Percentiles rank a stretch among this genome's conserved stretches.
Evolutionary conservation across 2,113 vertebrate genomes (phyloP).

Genomic region (Pelecanoides urinatrix): DNA sequence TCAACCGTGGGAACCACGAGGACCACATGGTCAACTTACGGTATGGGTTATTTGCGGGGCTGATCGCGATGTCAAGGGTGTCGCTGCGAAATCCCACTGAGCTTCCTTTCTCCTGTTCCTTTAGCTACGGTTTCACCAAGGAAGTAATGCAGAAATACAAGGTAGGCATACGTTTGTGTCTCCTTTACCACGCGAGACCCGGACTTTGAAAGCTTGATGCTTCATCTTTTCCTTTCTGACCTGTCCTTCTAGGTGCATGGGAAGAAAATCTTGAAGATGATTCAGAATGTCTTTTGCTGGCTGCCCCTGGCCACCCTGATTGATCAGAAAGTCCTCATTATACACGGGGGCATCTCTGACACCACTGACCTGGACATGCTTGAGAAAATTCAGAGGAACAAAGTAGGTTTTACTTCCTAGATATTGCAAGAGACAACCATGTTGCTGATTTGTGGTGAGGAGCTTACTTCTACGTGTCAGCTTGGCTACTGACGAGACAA

Average conservation of each 20-base stretch:
- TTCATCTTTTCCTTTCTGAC: neutral
- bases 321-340: constrained; percentile 87
- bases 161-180: constrained; percentile 60
- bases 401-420: constrained; percentile 71
- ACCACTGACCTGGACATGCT: constrained; percentile 83
- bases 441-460: neutral
- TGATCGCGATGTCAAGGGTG: accelerated
- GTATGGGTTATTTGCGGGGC: constrained; percentile 46
- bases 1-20: constrained; percentile 93
- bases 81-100: neutral
- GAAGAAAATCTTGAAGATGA: constrained; percentile 85
- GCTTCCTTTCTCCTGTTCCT: constrained; percentile 19
- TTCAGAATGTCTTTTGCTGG: constrained; percentile 92
- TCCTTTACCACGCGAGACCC: accelerated
- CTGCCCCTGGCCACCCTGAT: constrained; percentile 89
- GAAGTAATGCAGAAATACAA: constrained; percentile 91
- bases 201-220: neutral
- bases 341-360: constrained; percentile 90
- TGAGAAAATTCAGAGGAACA: constrained; percentile 81
- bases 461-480: neutral
- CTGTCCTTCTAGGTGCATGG: constrained; percentile 79
- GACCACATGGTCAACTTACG: constrained; percentile 91
- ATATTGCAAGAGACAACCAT: neutral
- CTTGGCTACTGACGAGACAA: neutral
- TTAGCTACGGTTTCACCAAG: constrained; percentile 91